A percentile compares a stretch with the other conserved stretches of the same genome.
These are phyloP conservation scores for Myrmophylax atrothorax DNA, from an alignment of 2,113 vertebrate species.

Conservation along the genomic window DNA sequence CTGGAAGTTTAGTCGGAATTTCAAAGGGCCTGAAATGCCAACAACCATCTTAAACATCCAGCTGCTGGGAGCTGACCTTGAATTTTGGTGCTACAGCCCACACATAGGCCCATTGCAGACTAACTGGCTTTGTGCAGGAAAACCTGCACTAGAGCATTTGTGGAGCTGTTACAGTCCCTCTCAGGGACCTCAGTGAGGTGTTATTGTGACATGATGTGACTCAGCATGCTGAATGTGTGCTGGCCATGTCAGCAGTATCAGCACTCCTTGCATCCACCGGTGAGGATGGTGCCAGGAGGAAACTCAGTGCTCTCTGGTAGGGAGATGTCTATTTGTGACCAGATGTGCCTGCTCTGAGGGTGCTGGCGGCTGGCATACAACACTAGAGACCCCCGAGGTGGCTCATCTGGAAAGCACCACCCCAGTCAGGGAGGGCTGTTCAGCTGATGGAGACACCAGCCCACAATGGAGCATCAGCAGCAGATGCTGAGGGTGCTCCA, in stretches of 20 bases:
- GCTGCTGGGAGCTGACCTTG: neutral
- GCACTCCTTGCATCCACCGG: too few species aligned
- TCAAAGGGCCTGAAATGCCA: neutral
- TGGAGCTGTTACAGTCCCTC: accelerated
- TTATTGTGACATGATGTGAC: neutral
- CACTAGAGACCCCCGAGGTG: neutral
- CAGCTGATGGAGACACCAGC: accelerated
- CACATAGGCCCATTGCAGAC: neutral
- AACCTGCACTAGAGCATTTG: neutral
- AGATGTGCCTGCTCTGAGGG: neutral
- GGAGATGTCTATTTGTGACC: neutral
- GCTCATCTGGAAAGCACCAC: neutral
- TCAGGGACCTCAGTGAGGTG: neutral
- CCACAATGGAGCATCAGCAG: neutral
- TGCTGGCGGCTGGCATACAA: neutral
- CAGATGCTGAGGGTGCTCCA: neutral
- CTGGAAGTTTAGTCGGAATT: neutral
- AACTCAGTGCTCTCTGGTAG: neutral
- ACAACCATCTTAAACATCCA: neutral
- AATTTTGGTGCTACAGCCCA: neutral
- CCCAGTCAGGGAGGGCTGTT: neutral
- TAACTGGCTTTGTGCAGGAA: neutral
- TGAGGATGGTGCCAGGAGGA: neutral
- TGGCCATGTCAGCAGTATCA: neutral
- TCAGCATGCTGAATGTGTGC: accelerated